These are phyloP conservation scores for Oostethus manadensis DNA, from an alignment of 2,113 vertebrate species.

Conservation along the genomic window DNA sequence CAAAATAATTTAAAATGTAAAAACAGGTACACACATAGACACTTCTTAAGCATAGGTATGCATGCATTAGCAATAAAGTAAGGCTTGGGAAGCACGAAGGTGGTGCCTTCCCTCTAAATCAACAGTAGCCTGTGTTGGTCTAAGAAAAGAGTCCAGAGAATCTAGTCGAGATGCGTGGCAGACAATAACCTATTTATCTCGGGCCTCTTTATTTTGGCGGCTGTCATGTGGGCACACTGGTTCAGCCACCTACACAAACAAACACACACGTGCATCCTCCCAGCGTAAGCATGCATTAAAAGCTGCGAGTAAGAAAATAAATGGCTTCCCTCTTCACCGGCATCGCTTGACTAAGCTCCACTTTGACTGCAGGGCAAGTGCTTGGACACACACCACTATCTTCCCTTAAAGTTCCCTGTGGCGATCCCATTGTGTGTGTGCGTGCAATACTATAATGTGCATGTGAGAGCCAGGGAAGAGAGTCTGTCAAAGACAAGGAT, in stretches of 20 bases:
- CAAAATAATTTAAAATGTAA: too few species aligned
- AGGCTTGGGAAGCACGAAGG: conserved; percentile 30
- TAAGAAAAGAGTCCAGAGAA: neutral
- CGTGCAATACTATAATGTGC: neutral
- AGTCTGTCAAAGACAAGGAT: conserved; percentile 34
- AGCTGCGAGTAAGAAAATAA: conserved; percentile 16
- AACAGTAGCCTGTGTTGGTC: conserved; percentile 16
- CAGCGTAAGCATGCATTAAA: conserved; percentile 34
- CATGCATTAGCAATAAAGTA: conserved; percentile 47
- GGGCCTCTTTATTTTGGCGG: conserved; percentile 14
- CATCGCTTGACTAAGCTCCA: conserved; percentile 39
- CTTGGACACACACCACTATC: conserved; percentile 32
- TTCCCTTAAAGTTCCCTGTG: conserved; percentile 25
- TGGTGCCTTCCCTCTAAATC: conserved; percentile 40
- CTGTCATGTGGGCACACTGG: conserved; percentile 29
- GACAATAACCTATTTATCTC: conserved; percentile 40
- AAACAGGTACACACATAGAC: too few species aligned
- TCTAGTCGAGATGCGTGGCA: conserved; percentile 16
- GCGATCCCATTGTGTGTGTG: conserved; percentile 2
- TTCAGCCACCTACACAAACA: conserved; percentile 22
- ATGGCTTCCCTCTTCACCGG: conserved; percentile 31
- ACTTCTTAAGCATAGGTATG: too few species aligned
- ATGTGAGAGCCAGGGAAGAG: conserved; percentile 1
- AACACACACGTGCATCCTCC: neutral
- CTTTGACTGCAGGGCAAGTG: conserved; percentile 45